A percentile compares a stretch with the other conserved stretches of the same genome.
These are phyloP conservation scores for Megaptera novaeangliae DNA, from an alignment of 2,113 vertebrate species.

Conservation along the genomic window DNA sequence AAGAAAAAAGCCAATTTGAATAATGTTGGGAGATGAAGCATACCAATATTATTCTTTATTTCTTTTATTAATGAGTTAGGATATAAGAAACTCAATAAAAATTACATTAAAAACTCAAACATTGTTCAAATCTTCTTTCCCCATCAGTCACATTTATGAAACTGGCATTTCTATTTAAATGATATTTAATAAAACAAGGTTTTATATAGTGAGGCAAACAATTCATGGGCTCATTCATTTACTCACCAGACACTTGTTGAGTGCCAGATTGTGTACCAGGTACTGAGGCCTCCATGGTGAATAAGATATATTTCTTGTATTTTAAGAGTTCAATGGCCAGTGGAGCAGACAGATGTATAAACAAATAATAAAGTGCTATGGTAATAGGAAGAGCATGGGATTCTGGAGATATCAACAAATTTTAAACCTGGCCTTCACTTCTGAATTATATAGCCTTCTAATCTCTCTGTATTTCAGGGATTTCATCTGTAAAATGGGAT, in stretches of 20 bases:
- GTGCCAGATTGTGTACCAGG: neutral
- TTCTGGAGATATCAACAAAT: neutral
- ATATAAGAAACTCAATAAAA: slow-evolving; percentile 53
- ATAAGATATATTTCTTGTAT: neutral
- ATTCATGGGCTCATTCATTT: neutral
- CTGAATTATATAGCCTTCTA: neutral
- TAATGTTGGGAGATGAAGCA: slow-evolving; percentile 48
- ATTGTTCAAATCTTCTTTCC: slow-evolving; percentile 51
- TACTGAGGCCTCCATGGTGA: neutral
- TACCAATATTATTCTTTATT: slow-evolving; percentile 36
- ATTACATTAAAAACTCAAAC: slow-evolving; percentile 69
- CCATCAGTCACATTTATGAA: slow-evolving; percentile 47
- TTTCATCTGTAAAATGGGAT: neutral
- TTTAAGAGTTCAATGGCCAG: neutral
- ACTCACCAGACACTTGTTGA: neutral
- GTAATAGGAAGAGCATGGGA: neutral
- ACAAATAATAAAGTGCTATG: neutral
- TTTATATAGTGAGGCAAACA: slow-evolving; percentile 1
- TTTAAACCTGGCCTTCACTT: neutral
- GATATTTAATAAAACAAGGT: slow-evolving; percentile 32
- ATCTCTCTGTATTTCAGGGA: neutral
- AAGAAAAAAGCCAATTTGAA: slow-evolving; percentile 51
- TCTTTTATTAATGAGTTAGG: slow-evolving; percentile 62
- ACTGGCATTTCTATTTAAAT: slow-evolving; percentile 48
- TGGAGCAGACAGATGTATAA: neutral